Percentiles rank a stretch among this genome's conserved stretches.
phyloP scores from a whole-genome alignment of 2,888 invertebrate genomes.

The Apamea monoglypha region DNA sequence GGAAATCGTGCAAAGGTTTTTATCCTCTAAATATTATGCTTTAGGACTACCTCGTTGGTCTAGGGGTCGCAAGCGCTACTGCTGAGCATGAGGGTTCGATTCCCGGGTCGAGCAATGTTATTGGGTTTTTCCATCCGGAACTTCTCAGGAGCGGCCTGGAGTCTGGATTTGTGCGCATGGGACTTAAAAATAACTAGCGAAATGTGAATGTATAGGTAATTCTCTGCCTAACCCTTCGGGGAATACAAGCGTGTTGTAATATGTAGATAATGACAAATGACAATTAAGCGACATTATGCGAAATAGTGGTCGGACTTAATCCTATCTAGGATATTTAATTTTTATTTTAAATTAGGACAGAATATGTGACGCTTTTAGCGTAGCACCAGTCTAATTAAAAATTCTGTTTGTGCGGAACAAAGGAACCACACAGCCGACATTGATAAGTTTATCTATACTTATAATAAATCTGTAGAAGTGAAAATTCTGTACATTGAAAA shows the following conservation, averaged over 20 bases:
- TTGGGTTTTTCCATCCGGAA: not conserved
- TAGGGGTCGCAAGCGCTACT: not conserved
- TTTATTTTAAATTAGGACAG: constrained; percentile 2
- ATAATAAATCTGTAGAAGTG: too few species aligned
- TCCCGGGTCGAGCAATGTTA: not conserved
- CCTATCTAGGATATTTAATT: not conserved
- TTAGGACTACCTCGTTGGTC: not conserved
- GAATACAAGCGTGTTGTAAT: not conserved
- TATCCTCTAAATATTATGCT: not conserved
- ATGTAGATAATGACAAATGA: too few species aligned
- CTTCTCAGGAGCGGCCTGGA: not conserved
- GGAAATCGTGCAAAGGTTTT: not conserved
- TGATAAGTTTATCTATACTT: constrained; percentile 17
- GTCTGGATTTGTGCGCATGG: not conserved
- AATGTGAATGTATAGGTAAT: not conserved
- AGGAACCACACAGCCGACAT: constrained; percentile 32
- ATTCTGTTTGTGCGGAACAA: constrained; percentile 18
- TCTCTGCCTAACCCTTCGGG: not conserved
- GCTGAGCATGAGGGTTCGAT: not conserved
- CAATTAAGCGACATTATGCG: not conserved
- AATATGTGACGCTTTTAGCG: constrained; percentile 4
- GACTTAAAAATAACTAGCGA: not conserved
- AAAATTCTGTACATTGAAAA: too few species aligned
- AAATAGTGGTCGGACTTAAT: not conserved
- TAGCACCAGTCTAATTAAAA: constrained; percentile 27